Percentiles rank a stretch among this genome's conserved stretches.
These are phyloP conservation scores for Sebastes oblongus DNA, from an alignment of 2,797 vertebrate species.

Conservation along the genomic window DNA sequence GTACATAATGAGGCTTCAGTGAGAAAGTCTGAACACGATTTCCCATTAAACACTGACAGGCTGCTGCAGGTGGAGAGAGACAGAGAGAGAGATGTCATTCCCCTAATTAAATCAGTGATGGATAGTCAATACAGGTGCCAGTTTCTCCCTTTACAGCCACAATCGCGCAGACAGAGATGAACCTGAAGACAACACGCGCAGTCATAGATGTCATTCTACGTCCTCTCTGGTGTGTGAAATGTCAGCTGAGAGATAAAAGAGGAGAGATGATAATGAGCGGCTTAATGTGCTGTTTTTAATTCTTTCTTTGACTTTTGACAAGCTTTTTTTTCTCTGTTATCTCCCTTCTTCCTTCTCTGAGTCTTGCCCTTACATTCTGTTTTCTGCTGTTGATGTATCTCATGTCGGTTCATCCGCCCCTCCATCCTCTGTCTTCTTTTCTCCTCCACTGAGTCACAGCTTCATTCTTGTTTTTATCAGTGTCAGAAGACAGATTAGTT, in stretches of 20 bases:
- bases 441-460: conserved; percentile 27
- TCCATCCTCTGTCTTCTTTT: conserved; percentile 33
- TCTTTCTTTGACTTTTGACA: not conserved
- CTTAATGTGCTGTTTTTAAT: conserved; percentile 1
- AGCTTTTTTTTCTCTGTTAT: not conserved
- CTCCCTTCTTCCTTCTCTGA: not conserved
- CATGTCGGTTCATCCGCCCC: conserved; percentile 20
- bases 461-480: conserved; percentile 53
- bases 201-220: not conserved
- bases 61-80: conserved; percentile 37
- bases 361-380: not conserved
- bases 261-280: conserved; percentile 11
- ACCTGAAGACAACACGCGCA: conserved; percentile 9
- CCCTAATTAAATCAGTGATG: conserved; percentile 57
- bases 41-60: conserved; percentile 42
- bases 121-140: conserved; percentile 40
- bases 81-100: conserved; percentile 20
- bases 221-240: conserved; percentile 1
- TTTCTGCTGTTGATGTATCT: conserved; percentile 45
- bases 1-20: conserved; percentile 25
- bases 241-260: conserved; percentile 11
- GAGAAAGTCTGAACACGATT: not conserved
- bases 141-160: conserved; percentile 19
- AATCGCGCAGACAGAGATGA: conserved; percentile 6
- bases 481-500: conserved; percentile 45